Base-by-base conservation (phyloP, 2,113 vertebrate species). In the Axis porcinus region DNA sequence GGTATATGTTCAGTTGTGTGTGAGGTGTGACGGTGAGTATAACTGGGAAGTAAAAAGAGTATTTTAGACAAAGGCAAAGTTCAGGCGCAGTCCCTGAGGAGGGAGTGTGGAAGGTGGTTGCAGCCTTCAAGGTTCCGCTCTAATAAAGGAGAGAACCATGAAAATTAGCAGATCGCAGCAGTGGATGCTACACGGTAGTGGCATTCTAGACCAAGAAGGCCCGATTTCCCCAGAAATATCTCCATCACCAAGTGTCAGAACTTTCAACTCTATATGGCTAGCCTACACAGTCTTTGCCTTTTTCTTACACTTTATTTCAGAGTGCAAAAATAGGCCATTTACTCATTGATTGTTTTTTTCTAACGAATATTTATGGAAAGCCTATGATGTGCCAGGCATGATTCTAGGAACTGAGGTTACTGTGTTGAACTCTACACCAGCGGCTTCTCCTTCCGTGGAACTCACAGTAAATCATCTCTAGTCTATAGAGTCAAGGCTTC, bases 21-120 rank as follows among this genome's bases (percentile, higher is more conserved):
- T 5, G 5, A 45, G 5, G 1, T 50, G 9, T 81, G 47, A 13
- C 16, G 14, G n/a, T 43, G 11, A 40, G 3, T 43, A 0, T 60
- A 15, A 43, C 4, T 43, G 9, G 17, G 7, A 40, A 94, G 27
- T 52, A 25, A 50, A 62, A 67, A 47, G 2, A n/a, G 9, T 27
- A 2, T 27, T 30, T 14, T 28, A 62, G 25, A 25, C 10, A 54
- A 43, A 30, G 60, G 40, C n/a, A 55, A 6, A 55, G 21, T 10
- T 7, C 6, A 55, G 62, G 19, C 30, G 30, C 14, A 64, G 21
- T 7, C 6, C 6, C 7, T 14, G 21, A 70, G 13, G 15, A 64
- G 28, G 45, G 19, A 47, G 3, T 2, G 47, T 11, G 3, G 14
- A 52, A 14, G 23, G 1, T n/a, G 21, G 2, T 11, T 15, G n/a